A percentile compares a stretch with the other conserved stretches of the same genome.
Evolutionary conservation across 2,113 vertebrate species (phyloP).

Genomic region (Datnioides undecimradiatus): DNA sequence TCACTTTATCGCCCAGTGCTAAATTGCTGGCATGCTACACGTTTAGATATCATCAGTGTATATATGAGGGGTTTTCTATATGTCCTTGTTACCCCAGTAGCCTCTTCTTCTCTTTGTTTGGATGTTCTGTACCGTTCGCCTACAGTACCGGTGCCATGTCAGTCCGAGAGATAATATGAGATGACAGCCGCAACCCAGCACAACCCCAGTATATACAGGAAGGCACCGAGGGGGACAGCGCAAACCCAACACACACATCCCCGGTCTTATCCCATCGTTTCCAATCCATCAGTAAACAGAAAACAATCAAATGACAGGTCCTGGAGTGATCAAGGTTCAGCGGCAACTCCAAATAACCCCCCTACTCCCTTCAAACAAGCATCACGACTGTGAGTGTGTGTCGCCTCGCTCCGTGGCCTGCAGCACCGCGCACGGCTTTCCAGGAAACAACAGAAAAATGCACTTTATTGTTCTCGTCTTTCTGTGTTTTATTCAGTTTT

Average conservation of each 20-base stretch:
- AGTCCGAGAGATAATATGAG: slow-evolving; percentile 67
- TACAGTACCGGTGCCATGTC: slow-evolving; percentile 54
- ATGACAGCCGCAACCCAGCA: slow-evolving; percentile 75
- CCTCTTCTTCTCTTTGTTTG: slow-evolving; percentile 4
- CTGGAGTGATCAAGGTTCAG: slow-evolving; percentile 66
- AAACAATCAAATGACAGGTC: slow-evolving; percentile 70
- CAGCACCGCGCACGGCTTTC: slow-evolving; percentile 12
- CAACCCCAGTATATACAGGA: slow-evolving; percentile 60
- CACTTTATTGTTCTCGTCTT: not conserved
- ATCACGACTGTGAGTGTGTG: slow-evolving; percentile 16
- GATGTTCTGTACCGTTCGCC: slow-evolving; percentile 37
- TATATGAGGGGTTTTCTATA: not conserved
- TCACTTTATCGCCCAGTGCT: not conserved
- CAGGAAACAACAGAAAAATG: slow-evolving; percentile 13
- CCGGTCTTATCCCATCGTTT: slow-evolving; percentile 55
- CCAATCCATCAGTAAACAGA: slow-evolving; percentile 70
- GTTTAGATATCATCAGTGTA: no score
- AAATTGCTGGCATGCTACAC: no score
- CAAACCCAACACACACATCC: slow-evolving; percentile 36
- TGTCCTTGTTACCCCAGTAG: not conserved
- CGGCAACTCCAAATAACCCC: slow-evolving; percentile 33
- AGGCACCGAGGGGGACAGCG: slow-evolving; percentile 60
- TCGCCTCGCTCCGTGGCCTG: not conserved
- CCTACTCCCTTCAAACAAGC: slow-evolving; percentile 7
- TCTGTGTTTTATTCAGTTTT: not conserved